These are phyloP conservation scores for Terrapene triunguis DNA, from an alignment of 2,113 vertebrate species.

Conservation along the genomic window DNA sequence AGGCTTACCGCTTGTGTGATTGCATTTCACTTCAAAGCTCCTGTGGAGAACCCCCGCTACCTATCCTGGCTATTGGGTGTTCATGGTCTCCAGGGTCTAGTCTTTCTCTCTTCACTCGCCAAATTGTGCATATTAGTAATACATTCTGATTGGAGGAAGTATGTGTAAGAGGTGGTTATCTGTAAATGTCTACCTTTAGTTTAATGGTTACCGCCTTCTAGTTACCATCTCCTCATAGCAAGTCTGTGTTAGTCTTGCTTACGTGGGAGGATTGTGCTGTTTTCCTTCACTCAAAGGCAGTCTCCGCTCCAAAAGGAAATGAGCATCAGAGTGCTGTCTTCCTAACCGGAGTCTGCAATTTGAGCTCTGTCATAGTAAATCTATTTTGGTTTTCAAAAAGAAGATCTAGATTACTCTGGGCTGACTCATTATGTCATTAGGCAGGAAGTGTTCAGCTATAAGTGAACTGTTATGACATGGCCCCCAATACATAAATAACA, in stretches of 20 bases:
- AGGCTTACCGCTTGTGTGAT: no score
- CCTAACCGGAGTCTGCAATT: conserved; percentile 4
- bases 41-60: not conserved
- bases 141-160: not conserved
- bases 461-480: not conserved
- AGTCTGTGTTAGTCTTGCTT: not conserved
- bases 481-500: not conserved
- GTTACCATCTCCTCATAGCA: not conserved
- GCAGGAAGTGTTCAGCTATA: conserved; percentile 32
- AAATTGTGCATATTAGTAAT: not conserved
- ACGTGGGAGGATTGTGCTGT: not conserved
- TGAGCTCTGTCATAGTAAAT: conserved; percentile 61
- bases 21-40: not conserved
- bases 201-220: not conserved
- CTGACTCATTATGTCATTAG: conserved; percentile 69
- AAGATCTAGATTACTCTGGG: conserved; percentile 78
- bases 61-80: not conserved
- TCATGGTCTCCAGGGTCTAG: not conserved
- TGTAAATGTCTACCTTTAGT: accelerated
- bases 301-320: conserved; percentile 39
- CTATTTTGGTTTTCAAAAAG: conserved; percentile 71
- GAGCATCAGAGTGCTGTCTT: not conserved
- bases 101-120: accelerated
- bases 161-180: not conserved
- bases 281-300: conserved; percentile 23